phyloP scores from a whole-genome alignment of 64 coral and sea anemone species.

The Hydrozoanthus tunicans region DNA sequence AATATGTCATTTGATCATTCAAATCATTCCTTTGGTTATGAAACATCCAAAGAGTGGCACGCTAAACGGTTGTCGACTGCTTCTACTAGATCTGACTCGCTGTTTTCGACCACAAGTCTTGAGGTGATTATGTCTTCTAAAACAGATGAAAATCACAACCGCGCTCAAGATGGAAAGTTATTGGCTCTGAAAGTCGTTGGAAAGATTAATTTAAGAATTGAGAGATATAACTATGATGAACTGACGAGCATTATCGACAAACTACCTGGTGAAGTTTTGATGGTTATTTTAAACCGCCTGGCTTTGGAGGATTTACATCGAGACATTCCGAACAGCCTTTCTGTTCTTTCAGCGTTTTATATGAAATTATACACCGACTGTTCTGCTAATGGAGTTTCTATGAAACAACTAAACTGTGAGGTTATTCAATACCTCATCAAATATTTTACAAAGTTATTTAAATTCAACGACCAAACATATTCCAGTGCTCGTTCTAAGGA shows the following conservation, averaged over 20 bases:
- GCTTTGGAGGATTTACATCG: constrained; percentile 70
- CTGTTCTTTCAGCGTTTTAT: constrained; percentile 65
- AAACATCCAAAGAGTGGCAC: background rate
- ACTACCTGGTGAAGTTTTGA: constrained; percentile 88
- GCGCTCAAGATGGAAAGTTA: constrained; percentile 71
- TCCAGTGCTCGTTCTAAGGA: constrained; percentile 84
- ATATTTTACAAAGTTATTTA: constrained; percentile 82
- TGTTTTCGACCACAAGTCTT: constrained; percentile 27
- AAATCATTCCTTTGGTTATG: constrained; percentile 1
- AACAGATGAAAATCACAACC: constrained; percentile 34
- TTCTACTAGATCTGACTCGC: constrained; percentile 1
- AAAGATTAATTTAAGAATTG: constrained; percentile 88
- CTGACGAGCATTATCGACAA: constrained; percentile 77
- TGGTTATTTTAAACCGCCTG: constrained; percentile 76
- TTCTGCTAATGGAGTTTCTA: constrained; percentile 53
- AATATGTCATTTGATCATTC: constrained; percentile 34
- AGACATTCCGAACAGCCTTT: constrained; percentile 86
- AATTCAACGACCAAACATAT: constrained; percentile 86
- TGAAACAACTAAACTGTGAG: constrained; percentile 50
- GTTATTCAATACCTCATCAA: constrained; percentile 76
- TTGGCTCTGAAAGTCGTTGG: constrained; percentile 91
- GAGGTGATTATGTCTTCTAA: constrained; percentile 26
- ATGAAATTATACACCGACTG: constrained; percentile 75
- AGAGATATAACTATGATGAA: constrained; percentile 83
- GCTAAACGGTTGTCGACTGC: constrained; percentile 1